phyloP scores from a whole-genome alignment of 2,797 vertebrate genomes.

The Chrysocyon brachyurus region DNA sequence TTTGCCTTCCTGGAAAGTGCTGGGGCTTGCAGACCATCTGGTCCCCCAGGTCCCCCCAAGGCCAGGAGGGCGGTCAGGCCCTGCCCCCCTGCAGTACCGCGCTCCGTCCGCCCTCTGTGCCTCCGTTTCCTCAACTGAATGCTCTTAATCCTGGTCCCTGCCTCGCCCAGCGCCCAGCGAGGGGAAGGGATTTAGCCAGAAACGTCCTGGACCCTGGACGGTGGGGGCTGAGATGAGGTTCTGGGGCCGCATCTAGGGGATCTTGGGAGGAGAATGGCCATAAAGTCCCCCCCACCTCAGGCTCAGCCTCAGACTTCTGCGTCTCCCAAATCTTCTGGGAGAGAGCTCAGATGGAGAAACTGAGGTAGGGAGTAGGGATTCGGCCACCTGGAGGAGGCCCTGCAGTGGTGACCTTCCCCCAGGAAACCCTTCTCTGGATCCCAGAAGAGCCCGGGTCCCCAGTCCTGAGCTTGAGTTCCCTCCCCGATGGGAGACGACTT shows the following conservation, averaged over 20 bases:
- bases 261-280: no score
- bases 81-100: accelerated
- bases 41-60: neutral
- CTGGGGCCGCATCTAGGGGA: neutral
- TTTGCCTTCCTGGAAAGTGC: neutral
- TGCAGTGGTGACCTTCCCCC: neutral
- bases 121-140: neutral
- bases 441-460: neutral
- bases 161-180: neutral
- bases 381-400: neutral
- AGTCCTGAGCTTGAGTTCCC: neutral
- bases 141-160: neutral
- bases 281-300: accelerated
- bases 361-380: neutral
- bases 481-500: no score
- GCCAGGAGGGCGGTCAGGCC: neutral
- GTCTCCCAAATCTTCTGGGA: neutral
- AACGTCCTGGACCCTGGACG: no score
- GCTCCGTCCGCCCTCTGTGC: accelerated
- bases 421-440: neutral
- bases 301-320: neutral
- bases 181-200: neutral
- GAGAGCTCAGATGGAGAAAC: neutral
- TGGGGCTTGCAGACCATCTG: neutral
- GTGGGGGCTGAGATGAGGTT: neutral